Evolutionary conservation across 2,888 invertebrate species (phyloP).

Genomic region (Synanthedon vespiformis): DNA sequence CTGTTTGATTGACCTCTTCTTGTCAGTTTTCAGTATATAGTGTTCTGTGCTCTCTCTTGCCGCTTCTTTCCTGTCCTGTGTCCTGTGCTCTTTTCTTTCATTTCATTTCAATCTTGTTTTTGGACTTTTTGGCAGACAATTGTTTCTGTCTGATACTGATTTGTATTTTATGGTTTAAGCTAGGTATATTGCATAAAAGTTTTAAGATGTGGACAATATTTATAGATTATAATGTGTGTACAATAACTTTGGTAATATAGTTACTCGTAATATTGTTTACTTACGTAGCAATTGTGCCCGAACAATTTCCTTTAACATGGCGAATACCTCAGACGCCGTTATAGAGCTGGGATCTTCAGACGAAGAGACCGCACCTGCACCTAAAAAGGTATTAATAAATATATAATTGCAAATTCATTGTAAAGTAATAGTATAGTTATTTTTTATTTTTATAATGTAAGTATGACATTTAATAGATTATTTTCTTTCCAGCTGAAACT

Average conservation of each 20-base stretch:
- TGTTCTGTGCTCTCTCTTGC: too few relatives aligned
- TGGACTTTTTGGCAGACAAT: too few relatives aligned
- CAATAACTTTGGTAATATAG: not conserved
- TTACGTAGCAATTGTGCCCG: too few relatives aligned
- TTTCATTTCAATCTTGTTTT: too few relatives aligned
- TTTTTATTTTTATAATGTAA: conserved; percentile 2
- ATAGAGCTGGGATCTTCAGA: conserved; percentile 62
- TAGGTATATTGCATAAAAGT: too few relatives aligned
- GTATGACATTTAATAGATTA: not conserved
- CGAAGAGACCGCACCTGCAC: conserved; percentile 47
- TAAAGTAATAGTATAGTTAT: not conserved
- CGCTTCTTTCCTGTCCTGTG: too few relatives aligned
- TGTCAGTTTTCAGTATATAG: too few relatives aligned
- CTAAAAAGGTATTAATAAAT: conserved; percentile 37
- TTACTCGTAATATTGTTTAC: too few relatives aligned
- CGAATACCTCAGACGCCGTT: conserved; percentile 45
- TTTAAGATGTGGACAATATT: not conserved
- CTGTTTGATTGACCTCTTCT: too few relatives aligned
- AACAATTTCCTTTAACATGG: conserved; percentile 23
- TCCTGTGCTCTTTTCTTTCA: too few relatives aligned
- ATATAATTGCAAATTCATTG: not conserved
- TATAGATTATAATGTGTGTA: not conserved
- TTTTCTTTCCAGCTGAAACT: conserved; percentile 37
- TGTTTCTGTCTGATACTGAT: too few relatives aligned
- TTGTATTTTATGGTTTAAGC: too few relatives aligned